Conservation (phyloP, 2,888 invertebrate species). For the Plutella xylostella region DNA sequence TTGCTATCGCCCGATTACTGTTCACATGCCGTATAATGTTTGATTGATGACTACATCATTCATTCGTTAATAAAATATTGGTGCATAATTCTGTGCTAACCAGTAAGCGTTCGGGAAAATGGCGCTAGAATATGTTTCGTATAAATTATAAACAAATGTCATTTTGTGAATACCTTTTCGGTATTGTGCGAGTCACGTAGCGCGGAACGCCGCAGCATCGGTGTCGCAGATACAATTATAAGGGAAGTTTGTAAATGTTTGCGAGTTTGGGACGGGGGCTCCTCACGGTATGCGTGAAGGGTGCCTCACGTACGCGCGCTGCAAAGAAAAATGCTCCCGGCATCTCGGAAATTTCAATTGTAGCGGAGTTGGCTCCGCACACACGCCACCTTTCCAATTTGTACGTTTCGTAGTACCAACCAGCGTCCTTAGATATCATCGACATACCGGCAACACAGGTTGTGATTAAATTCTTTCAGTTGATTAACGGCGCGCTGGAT, state of each 20-base stretch:
- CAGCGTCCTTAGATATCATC: conserved; percentile 55
- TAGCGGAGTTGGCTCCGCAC: conserved; percentile 49
- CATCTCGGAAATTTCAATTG: conserved; percentile 66
- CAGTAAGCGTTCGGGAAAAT: no score
- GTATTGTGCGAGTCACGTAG: conserved; percentile 35
- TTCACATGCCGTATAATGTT: no score
- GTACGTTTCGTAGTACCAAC: conserved; percentile 46
- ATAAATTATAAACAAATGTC: no score
- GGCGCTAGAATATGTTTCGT: no score
- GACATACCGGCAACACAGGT: conserved; percentile 46
- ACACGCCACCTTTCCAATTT: conserved; percentile 48
- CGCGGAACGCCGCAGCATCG: conserved; percentile 33
- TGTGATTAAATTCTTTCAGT: conserved; percentile 60
- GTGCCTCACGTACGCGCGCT: conserved; percentile 40
- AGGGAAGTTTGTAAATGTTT: conserved; percentile 31
- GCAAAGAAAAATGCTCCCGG: conserved; percentile 57
- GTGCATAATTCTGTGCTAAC: no score
- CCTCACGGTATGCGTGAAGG: conserved; percentile 5
- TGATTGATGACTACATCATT: no score
- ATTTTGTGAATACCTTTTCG: no score
- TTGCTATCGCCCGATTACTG: no score
- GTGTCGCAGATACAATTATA: conserved; percentile 47
- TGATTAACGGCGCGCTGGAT: conserved; percentile 35
- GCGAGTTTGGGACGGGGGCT: conserved; percentile 31
- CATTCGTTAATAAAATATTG: no score